phyloP scores from a whole-genome alignment of 2,888 invertebrate genomes.

The Zele albiditarsus region DNA sequence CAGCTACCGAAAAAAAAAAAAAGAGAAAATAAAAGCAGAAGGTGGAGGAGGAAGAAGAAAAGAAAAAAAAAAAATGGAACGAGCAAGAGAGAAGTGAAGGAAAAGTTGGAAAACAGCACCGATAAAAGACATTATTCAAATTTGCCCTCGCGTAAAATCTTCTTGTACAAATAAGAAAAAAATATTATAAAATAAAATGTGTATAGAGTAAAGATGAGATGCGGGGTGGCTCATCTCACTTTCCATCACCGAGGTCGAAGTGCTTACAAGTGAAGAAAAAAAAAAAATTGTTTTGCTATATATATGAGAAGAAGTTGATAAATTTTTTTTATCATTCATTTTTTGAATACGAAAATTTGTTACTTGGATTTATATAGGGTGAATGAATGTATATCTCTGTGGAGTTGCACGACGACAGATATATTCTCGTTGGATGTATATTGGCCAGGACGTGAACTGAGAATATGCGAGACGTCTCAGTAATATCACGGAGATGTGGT shows the following conservation, averaged over 20 bases:
- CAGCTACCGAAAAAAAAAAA: conserved; percentile 33
- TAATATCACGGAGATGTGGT: conserved; percentile 72
- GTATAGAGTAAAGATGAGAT: conserved; percentile 23
- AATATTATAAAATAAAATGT: neutral
- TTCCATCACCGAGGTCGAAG: neutral
- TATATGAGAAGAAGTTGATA: neutral
- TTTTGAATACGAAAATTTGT: neutral
- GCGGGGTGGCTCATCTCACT: neutral
- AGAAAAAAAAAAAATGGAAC: too few relatives aligned
- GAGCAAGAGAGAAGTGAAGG: neutral
- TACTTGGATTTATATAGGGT: neutral
- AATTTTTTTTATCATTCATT: neutral
- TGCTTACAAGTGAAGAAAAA: neutral
- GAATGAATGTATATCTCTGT: conserved; percentile 16
- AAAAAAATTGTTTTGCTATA: neutral
- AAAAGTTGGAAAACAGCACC: conserved; percentile 52
- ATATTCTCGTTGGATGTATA: neutral
- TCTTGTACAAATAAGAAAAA: conserved; percentile 43
- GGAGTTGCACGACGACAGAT: conserved; percentile 17
- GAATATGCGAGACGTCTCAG: conserved; percentile 53
- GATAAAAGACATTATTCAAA: conserved; percentile 72
- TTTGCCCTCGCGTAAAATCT: conserved; percentile 61
- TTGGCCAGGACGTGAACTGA: conserved; percentile 17
- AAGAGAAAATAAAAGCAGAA: neutral
- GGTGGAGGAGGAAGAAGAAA: conserved; percentile 41